A percentile compares a stretch with the other conserved stretches of the same genome.
Evolutionary conservation across 2,888 invertebrate species (phyloP).

Genomic region (Trachelus tabidus): DNA sequence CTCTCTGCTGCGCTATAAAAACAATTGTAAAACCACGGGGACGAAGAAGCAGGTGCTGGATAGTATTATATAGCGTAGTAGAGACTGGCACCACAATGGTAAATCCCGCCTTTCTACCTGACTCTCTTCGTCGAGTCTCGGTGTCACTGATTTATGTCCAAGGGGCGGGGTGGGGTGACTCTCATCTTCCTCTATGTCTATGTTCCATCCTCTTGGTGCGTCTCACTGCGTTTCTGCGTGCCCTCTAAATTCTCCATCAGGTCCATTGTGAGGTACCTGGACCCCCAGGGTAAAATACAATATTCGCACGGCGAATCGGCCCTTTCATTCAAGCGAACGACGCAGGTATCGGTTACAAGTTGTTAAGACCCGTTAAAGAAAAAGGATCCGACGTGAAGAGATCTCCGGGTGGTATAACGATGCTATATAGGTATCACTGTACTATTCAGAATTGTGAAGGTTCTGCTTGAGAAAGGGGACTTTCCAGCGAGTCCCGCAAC

Average conservation of each 20-base stretch:
- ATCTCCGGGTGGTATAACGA: conserved; percentile 28
- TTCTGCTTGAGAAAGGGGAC: not conserved
- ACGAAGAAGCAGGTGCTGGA: conserved; percentile 18
- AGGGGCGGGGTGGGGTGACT: conserved; percentile 10
- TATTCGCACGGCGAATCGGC: conserved; percentile 38
- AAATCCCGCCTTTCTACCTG: conserved; percentile 33
- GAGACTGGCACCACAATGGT: conserved; percentile 28
- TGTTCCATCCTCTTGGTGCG: not conserved
- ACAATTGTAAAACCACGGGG: conserved; percentile 6
- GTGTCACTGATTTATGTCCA: conserved; percentile 36
- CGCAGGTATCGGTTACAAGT: conserved; percentile 58
- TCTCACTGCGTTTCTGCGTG: conserved; percentile 3
- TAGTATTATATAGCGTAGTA: conserved; percentile 23
- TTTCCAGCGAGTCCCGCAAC: not conserved
- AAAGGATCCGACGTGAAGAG: conserved; percentile 11
- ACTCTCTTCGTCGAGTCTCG: conserved; percentile 12
- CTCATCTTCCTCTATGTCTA: not conserved
- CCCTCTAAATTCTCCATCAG: conserved; percentile 14
- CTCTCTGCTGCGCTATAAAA: not conserved
- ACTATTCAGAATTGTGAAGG: not conserved
- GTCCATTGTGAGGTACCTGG: conserved; percentile 30
- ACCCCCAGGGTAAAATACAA: conserved; percentile 21
- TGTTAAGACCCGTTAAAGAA: conserved; percentile 46
- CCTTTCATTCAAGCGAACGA: conserved; percentile 31
- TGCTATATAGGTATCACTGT: not conserved